A percentile compares a stretch with the other conserved stretches of the same genome.
phyloP scores from a whole-genome alignment of 2,797 vertebrate genomes.

The Avahi laniger region DNA sequence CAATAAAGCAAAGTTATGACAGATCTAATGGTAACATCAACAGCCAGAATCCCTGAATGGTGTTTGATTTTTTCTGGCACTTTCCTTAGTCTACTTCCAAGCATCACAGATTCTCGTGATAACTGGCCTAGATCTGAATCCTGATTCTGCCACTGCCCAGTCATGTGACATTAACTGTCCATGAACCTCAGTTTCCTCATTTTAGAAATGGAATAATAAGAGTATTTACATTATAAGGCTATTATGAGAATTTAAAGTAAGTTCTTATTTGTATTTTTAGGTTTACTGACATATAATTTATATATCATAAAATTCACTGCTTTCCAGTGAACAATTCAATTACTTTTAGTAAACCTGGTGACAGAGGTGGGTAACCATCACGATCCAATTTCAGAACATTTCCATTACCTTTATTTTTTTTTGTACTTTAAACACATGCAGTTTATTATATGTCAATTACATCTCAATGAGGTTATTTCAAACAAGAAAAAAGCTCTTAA shows the following conservation, averaged over 20 bases:
- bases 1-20: not conserved
- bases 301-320: not conserved
- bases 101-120: not conserved
- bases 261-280: not conserved
- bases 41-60: not conserved
- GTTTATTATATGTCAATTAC: too few species aligned
- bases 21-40: not conserved
- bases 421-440: too few species aligned
- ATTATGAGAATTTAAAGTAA: not conserved
- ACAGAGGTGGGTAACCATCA: not conserved
- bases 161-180: not conserved
- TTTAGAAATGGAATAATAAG: not conserved
- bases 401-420: not conserved
- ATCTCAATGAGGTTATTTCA: too few species aligned
- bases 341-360: not conserved
- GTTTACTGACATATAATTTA: not conserved
- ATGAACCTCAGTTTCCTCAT: not conserved
- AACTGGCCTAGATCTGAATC: not conserved
- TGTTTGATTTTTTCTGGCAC: not conserved
- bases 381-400: not conserved
- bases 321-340: slow-evolving; percentile 1
- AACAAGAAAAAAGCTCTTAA: too few species aligned
- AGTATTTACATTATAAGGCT: not conserved
- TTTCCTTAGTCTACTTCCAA: not conserved
- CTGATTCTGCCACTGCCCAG: not conserved